A percentile compares a stretch with the other conserved stretches of the same genome.
phyloP scores from a whole-genome alignment of 2,797 vertebrate species.

The Hippopotamyrus pictus region DNA sequence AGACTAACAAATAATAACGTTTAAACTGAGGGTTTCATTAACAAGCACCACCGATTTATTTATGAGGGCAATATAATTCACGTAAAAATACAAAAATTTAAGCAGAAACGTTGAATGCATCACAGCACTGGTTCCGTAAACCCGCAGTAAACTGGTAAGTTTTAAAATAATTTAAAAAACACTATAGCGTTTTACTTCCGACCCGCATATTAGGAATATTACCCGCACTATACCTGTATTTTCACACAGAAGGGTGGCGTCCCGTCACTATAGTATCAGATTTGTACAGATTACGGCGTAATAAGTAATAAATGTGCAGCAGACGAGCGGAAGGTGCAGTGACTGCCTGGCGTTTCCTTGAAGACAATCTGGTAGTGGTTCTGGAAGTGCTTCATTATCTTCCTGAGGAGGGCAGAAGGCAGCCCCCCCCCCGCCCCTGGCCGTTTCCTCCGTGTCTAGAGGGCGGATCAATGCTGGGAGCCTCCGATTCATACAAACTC shows the following conservation, averaged over 20 bases:
- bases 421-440: neutral
- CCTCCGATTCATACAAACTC: constrained; percentile 21
- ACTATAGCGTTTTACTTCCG: neutral
- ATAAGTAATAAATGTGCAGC: neutral
- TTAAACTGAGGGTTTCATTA: neutral
- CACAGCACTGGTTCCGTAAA: neutral
- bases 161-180: neutral
- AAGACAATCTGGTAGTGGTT: neutral
- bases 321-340: neutral
- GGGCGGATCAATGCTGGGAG: constrained; percentile 23
- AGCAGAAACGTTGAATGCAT: neutral
- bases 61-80: neutral
- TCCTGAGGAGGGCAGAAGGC: constrained; percentile 27
- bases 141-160: neutral
- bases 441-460: constrained; percentile 18
- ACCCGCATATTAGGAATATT: neutral
- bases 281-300: neutral
- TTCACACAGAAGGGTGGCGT: neutral
- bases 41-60: neutral
- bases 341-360: neutral
- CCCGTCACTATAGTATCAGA: neutral
- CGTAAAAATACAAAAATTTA: neutral
- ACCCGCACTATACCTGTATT: neutral
- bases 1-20: neutral
- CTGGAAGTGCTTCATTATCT: constrained; percentile 25